These are phyloP conservation scores for Metalampra italica DNA, from an alignment of 2,888 invertebrate genomes.

Conservation along the genomic window DNA sequence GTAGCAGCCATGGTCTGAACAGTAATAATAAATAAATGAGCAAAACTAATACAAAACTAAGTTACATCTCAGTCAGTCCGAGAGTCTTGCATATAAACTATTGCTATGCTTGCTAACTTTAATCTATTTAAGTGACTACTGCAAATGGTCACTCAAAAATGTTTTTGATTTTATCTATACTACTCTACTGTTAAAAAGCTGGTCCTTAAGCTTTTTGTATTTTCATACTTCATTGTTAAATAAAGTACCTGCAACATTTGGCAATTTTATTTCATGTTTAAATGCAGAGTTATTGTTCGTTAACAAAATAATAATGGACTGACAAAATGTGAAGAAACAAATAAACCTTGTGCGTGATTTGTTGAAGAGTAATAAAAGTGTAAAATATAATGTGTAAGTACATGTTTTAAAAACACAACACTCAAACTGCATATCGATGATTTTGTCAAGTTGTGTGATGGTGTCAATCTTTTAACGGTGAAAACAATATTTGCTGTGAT, in stretches of 20 bases:
- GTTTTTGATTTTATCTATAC: slow-evolving; percentile 14
- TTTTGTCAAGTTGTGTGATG: slow-evolving; percentile 15
- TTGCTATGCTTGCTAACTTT: slow-evolving; percentile 2
- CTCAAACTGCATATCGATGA: slow-evolving; percentile 27
- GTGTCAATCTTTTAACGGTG: slow-evolving; percentile 19
- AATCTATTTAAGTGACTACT: slow-evolving; percentile 6
- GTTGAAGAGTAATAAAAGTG: slow-evolving; percentile 22
- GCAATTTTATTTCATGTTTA: not conserved
- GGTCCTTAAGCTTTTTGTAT: slow-evolving; percentile 39
- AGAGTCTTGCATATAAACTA: not conserved
- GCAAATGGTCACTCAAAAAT: not conserved
- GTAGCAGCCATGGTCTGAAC: slow-evolving; percentile 98
- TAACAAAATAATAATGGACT: slow-evolving; percentile 11
- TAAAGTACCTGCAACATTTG: not conserved
- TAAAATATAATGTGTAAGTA: slow-evolving; percentile 20
- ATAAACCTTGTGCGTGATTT: slow-evolving; percentile 29
- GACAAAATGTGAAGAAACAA: slow-evolving; percentile 12
- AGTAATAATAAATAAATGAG: slow-evolving; percentile 16
- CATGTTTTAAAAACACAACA: slow-evolving; percentile 27
- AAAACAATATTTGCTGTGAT: slow-evolving; percentile 38
- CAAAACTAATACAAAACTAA: not conserved
- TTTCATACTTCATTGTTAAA: not conserved
- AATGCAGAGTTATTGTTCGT: not conserved
- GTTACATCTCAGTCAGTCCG: not conserved
- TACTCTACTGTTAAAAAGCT: slow-evolving; percentile 50